Evolutionary conservation across 2,797 vertebrate genomes (phyloP), one percentile per base, ranked within the genome.

Genomic region (Heterohyrax brucei): DNA sequence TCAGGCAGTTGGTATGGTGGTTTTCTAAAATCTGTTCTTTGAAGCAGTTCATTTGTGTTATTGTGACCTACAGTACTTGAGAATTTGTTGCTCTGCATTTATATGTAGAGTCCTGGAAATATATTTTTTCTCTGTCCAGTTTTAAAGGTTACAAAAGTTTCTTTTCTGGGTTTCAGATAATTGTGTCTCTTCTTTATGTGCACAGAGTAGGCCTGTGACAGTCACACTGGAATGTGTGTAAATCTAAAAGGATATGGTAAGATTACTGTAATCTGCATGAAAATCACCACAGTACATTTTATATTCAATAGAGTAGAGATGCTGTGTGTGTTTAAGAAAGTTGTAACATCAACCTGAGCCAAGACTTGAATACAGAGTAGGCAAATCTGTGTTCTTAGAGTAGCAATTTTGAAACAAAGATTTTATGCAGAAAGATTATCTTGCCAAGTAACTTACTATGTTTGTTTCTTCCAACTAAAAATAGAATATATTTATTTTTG

Each of bases 401-500:
- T 87, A 75, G 46, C 87, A 72, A 76, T 95, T 93, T 90, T 79
- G 94, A 91, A 93, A 86, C 48, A 92, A 88, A 22, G 66, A 88
- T 96, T 87, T 91, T 62, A 91, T 46, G 59, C 16, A 89, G 70
- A 89, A 87, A 28, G 4, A 1, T 80, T 81, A 79, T 86, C 62
- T 87, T 93, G 77, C 10, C 75, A 95, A 64, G 16, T 86, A 62
- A 64, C 24, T 85, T 46, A 70, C 84, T 95, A 22, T 92, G 3
- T 91, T 94, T 93, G 28, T 83, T 95, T 93, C 96, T 44, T 76
- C 16, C 30, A 86, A 21, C 59, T 98, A 64, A 98, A 90, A 95
- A 70, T 91, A 82, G 50, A 78, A 83, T 92, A 6, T 85, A 10
- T 98, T 93, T 96, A 6, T 84, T 95, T 81, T 98, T 98, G 94